phyloP scores from a whole-genome alignment of 37 sponge, comb jelly and placozoan species.

The Mnemiopsis leidyi region DNA sequence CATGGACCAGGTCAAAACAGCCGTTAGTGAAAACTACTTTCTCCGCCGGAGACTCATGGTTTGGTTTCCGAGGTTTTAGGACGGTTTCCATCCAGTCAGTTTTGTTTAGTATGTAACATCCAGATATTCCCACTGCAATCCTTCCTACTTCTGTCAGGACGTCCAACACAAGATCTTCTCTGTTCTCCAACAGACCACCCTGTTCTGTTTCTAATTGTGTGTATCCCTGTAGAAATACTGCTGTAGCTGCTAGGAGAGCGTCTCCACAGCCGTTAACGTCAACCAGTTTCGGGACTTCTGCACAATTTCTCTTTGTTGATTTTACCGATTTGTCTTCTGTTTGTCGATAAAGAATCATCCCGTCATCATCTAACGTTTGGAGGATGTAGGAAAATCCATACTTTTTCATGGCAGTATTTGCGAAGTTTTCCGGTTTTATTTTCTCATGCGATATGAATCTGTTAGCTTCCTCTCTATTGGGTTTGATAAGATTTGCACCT shows the following conservation, averaged over 20 bases:
- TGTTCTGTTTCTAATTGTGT: too few species aligned
- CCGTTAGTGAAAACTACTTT: slow-evolving; percentile 23
- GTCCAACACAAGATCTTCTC: neutral
- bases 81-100: neutral
- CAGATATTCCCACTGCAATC: neutral
- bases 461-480: neutral
- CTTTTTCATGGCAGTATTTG: neutral
- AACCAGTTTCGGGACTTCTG: neutral
- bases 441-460: neutral
- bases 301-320: neutral
- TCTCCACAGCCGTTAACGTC: slow-evolving; percentile 22
- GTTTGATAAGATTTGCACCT: neutral
- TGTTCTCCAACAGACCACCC: neutral
- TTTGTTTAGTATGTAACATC: slow-evolving; percentile 22
- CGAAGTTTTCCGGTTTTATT: neutral
- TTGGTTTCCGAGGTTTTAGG: slow-evolving; percentile 30
- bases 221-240: neutral
- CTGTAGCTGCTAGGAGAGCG: neutral
- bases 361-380: neutral
- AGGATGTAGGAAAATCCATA: neutral
- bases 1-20: slow-evolving; percentile 17
- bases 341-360: neutral
- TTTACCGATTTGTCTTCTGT: neutral
- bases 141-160: neutral
- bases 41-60: too few species aligned